Evolutionary conservation across 1,140 invertebrate species (phyloP).

Genomic region (Penaeus indicus): DNA sequence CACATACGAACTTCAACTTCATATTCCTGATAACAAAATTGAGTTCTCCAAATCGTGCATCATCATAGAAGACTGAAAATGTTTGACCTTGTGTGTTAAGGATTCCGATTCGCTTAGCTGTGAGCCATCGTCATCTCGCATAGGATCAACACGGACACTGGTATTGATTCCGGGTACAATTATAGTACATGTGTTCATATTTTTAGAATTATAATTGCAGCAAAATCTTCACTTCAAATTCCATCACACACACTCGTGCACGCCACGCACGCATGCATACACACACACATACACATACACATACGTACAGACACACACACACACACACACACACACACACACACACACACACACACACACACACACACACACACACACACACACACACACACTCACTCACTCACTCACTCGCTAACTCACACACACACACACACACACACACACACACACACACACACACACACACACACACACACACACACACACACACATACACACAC

Average conservation of each 20-base stretch:
- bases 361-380: neutral
- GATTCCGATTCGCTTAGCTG: no score
- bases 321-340: constrained; percentile 14
- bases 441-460: constrained; percentile 13
- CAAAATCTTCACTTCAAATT: neutral
- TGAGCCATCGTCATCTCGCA: no score
- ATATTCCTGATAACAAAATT: no score
- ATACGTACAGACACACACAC: neutral
- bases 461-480: neutral
- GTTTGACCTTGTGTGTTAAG: no score
- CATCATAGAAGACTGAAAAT: no score
- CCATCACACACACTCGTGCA: neutral
- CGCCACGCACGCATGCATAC: neutral
- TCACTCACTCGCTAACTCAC: neutral
- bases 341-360: constrained; percentile 14
- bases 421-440: constrained; percentile 13
- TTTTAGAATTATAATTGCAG: neutral
- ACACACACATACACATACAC: neutral
- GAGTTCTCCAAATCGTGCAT: no score
- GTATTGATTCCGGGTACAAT: no score
- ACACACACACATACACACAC: no score
- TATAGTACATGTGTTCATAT: neutral
- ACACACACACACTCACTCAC: neutral
- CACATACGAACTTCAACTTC: no score
- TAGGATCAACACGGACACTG: no score